These are phyloP conservation scores for Hyperopisus bebe DNA, from an alignment of 2,113 vertebrate genomes.

Conservation along the genomic window DNA sequence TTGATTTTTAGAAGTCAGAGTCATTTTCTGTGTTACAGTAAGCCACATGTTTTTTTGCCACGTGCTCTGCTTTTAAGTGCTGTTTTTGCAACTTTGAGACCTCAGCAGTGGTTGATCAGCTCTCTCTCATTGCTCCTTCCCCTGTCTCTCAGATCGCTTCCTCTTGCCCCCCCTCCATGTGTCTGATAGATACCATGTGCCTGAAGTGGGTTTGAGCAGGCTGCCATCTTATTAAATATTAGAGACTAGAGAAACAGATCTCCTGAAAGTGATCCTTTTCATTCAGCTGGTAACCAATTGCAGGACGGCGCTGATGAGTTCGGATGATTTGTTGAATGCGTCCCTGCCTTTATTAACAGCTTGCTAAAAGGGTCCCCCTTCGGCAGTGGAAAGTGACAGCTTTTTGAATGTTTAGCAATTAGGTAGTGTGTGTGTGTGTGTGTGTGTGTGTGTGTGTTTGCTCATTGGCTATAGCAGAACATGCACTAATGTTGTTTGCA, in stretches of 20 bases:
- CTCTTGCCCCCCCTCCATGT: neutral
- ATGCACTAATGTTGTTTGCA: neutral
- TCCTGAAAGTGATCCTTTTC: neutral
- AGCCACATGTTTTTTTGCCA: neutral
- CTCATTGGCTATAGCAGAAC: neutral
- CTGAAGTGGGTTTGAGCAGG: neutral
- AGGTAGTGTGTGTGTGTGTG: too few relatives aligned
- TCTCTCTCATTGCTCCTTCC: neutral
- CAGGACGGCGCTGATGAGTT: neutral
- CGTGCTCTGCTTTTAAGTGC: neutral
- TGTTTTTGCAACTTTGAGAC: neutral
- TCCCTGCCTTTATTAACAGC: neutral
- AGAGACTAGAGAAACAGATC: neutral
- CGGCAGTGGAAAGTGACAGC: neutral
- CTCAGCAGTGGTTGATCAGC: neutral
- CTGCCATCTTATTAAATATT: neutral
- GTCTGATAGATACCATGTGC: neutral
- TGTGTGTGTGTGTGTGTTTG: neutral
- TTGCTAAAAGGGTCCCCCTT: too few relatives aligned
- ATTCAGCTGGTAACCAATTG: neutral
- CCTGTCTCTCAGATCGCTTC: neutral
- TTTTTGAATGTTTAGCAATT: neutral
- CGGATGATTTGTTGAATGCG: neutral
- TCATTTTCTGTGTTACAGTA: neutral
- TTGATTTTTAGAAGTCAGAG: neutral